Conservation (phyloP, 2,888 invertebrate species). For the Atherix ibis region DNA sequence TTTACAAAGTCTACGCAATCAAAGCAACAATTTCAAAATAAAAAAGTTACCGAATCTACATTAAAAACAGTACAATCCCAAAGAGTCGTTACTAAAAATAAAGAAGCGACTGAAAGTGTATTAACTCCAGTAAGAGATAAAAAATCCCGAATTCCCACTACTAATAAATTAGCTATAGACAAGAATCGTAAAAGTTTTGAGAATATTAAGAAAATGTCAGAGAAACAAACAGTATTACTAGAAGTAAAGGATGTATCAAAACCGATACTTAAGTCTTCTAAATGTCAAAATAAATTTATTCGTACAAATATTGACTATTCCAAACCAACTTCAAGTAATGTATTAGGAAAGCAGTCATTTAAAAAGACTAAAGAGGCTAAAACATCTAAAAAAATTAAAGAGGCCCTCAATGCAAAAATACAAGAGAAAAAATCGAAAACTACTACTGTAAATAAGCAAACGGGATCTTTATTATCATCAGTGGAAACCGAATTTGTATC, state of each 20-base stretch:
- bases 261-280: not conserved
- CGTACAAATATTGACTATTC: no score
- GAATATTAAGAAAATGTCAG: slow-evolving; percentile 7
- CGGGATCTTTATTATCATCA: no score
- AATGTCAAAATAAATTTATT: no score
- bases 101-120: no score
- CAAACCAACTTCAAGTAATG: no score
- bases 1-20: no score
- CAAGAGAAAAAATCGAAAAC: slow-evolving; percentile 16
- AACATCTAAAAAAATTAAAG: slow-evolving; percentile 8
- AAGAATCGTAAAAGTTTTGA: slow-evolving; percentile 8
- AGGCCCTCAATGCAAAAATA: slow-evolving; percentile 9
- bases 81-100: no score
- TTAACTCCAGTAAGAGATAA: no score
- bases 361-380: no score
- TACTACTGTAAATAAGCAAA: no score
- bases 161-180: slow-evolving; percentile 3
- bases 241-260: slow-evolving; percentile 14
- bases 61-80: not conserved
- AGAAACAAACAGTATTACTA: slow-evolving; percentile 15
- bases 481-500: slow-evolving; percentile 2
- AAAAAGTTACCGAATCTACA: slow-evolving; percentile 10
- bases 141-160: not conserved
- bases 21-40: slow-evolving; percentile 2
- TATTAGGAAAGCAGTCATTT: no score